phyloP scores from a whole-genome alignment of 2,888 invertebrate species.

The Microdon myrmicae region DNA sequence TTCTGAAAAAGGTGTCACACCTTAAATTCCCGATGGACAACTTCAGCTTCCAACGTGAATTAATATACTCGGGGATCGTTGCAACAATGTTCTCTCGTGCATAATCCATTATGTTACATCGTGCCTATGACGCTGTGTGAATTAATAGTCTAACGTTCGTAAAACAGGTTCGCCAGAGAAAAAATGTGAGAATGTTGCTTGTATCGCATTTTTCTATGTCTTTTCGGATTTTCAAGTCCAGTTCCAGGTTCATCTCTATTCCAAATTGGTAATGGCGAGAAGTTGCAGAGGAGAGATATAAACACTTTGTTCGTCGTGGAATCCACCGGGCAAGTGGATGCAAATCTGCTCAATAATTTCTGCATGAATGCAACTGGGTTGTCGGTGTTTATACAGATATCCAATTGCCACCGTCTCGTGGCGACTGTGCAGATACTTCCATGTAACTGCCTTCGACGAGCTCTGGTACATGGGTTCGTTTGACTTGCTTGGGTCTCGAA shows the following conservation, averaged over 20 bases:
- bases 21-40: slow-evolving; percentile 24
- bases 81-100: slow-evolving; percentile 4
- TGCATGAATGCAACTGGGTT: slow-evolving; percentile 39
- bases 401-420: slow-evolving; percentile 16
- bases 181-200: slow-evolving; percentile 15
- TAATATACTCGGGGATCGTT: background rate
- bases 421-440: slow-evolving; percentile 31
- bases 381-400: no score
- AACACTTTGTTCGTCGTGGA: background rate
- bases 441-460: slow-evolving; percentile 21
- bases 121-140: slow-evolving; percentile 23
- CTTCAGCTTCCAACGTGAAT: background rate
- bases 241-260: slow-evolving; percentile 13
- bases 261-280: no score
- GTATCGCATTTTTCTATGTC: slow-evolving; percentile 7
- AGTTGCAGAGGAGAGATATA: slow-evolving; percentile 16
- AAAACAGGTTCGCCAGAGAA: slow-evolving; percentile 31
- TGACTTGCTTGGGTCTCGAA: slow-evolving; percentile 14
- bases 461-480: slow-evolving; percentile 1
- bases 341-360: slow-evolving; percentile 38
- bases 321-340: slow-evolving; percentile 11
- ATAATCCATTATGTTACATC: slow-evolving; percentile 37
- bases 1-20: slow-evolving; percentile 35
- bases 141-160: slow-evolving; percentile 19
- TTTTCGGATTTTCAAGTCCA: no score